Conservation (phyloP, 2,888 invertebrate species). For the Neria commutata region DNA sequence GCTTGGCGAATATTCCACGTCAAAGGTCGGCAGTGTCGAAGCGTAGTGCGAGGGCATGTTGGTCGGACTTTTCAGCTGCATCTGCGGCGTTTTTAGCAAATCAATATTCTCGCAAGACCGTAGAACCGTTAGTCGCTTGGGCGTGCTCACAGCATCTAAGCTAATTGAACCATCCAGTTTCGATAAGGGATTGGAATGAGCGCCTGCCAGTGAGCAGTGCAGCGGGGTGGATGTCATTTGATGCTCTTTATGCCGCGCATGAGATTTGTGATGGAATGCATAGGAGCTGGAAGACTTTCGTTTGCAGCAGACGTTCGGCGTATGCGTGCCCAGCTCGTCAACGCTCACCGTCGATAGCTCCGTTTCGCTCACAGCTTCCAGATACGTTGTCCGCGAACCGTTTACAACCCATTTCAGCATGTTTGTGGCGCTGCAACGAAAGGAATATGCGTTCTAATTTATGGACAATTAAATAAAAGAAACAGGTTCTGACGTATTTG, state of each 20-base stretch:
- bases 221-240: not conserved
- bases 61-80: slow-evolving; percentile 48
- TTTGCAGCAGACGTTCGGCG: not conserved
- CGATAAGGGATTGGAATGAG: not conserved
- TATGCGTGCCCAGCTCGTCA: not conserved
- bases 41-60: slow-evolving; percentile 43
- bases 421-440: slow-evolving; percentile 8
- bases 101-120: too few species aligned
- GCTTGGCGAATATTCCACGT: slow-evolving; percentile 60
- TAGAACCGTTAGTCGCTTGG: too few species aligned
- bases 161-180: not conserved
- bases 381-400: slow-evolving; percentile 52
- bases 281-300: slow-evolving; percentile 5
- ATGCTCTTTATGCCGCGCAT: not conserved
- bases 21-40: slow-evolving; percentile 56
- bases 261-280: not conserved
- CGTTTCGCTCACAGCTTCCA: slow-evolving; percentile 32
- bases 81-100: slow-evolving; percentile 11
- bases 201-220: not conserved
- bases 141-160: too few species aligned
- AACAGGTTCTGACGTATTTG: too few species aligned
- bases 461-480: too few species aligned
- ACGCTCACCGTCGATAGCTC: slow-evolving; percentile 10
- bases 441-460: too few species aligned
- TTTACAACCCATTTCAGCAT: slow-evolving; percentile 61